Evolutionary conservation across 1,140 invertebrate species (phyloP).

Genomic region (Conus ventricosus): DNA sequence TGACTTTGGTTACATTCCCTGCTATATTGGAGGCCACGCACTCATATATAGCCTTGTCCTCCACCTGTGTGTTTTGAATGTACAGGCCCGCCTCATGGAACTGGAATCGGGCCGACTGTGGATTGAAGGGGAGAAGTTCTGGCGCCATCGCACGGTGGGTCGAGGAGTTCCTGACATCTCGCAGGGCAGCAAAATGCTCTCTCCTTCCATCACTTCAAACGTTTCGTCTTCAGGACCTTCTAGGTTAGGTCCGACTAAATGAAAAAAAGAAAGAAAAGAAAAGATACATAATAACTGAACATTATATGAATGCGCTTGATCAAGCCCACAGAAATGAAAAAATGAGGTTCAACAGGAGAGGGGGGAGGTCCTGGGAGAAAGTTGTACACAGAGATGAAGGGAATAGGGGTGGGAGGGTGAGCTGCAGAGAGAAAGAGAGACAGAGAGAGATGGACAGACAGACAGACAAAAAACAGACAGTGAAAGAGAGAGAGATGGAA

Average conservation of each 20-base stretch:
- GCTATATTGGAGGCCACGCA: slow-evolving; percentile 76
- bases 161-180: slow-evolving; percentile 66
- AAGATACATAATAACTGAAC: background rate
- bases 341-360: background rate
- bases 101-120: slow-evolving; percentile 45
- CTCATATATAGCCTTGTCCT: slow-evolving; percentile 76
- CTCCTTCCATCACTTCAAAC: slow-evolving; percentile 57
- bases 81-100: slow-evolving; percentile 58
- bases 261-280: slow-evolving; percentile 3
- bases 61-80: slow-evolving; percentile 52
- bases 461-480: too few relatives aligned
- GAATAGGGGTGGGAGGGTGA: too few relatives aligned
- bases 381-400: too few relatives aligned
- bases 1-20: slow-evolving; percentile 67
- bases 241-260: slow-evolving; percentile 88
- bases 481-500: too few relatives aligned
- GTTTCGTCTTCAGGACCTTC: slow-evolving; percentile 80
- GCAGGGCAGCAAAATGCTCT: slow-evolving; percentile 68
- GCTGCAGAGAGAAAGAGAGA: too few relatives aligned
- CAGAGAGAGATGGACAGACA: too few relatives aligned
- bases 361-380: too few relatives aligned
- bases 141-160: slow-evolving; percentile 71
- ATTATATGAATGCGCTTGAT: background rate
- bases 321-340: background rate
- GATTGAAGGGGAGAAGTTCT: slow-evolving; percentile 65